A percentile compares a stretch with the other conserved stretches of the same genome.
phyloP scores from a whole-genome alignment of 2,797 vertebrate species.

The Sebastes vulpes region DNA sequence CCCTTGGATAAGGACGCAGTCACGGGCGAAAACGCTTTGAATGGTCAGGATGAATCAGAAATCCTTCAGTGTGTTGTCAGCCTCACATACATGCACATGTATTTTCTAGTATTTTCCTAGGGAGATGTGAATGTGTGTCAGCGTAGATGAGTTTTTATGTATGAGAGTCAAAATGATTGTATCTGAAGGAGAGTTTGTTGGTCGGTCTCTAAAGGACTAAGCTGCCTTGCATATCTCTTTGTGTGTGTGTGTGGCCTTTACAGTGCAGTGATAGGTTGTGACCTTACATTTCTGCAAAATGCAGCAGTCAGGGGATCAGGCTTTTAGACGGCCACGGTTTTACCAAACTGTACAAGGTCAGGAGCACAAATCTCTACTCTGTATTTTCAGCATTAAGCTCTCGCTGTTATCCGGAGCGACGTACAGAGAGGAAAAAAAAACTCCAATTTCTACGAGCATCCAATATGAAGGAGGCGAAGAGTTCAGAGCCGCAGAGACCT shows the following conservation, averaged over 20 bases:
- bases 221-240: not conserved
- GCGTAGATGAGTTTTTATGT: not conserved
- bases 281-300: slow-evolving; percentile 39
- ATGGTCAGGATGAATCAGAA: not conserved
- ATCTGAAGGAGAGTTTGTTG: not conserved
- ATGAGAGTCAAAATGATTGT: not conserved
- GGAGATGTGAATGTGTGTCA: not conserved
- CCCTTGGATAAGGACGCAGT: not conserved
- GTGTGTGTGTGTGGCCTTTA: slow-evolving; percentile 8
- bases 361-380: slow-evolving; percentile 26
- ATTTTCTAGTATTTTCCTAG: not conserved
- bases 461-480: slow-evolving; percentile 12
- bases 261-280: slow-evolving; percentile 7
- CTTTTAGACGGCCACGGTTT: slow-evolving; percentile 11
- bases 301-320: slow-evolving; percentile 23
- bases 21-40: not conserved
- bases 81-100: not conserved
- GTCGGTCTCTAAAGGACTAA: not conserved
- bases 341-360: slow-evolving; percentile 5
- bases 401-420: slow-evolving; percentile 1
- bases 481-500: slow-evolving; percentile 19
- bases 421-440: not conserved
- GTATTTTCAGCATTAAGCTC: slow-evolving; percentile 22
- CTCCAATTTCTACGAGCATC: not conserved
- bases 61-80: not conserved